Percentiles rank a stretch among this genome's conserved stretches.
Evolutionary conservation across 2,113 vertebrate genomes (phyloP).

Genomic region (Pseudorhombus dupliciocellatus): DNA sequence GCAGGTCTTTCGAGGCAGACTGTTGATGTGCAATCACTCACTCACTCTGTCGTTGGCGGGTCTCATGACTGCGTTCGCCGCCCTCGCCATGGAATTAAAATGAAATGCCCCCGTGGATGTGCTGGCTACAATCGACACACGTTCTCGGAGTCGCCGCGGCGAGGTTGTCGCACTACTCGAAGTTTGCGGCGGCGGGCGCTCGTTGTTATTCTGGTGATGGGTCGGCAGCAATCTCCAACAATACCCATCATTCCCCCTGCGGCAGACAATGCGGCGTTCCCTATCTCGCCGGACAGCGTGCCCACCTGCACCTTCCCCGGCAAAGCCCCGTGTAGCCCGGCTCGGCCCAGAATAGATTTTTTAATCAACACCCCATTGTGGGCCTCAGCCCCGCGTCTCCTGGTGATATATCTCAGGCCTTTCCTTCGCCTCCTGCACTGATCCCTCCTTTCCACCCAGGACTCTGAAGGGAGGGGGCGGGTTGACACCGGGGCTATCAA

Average conservation of each 20-base stretch:
- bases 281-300: constrained; percentile 33
- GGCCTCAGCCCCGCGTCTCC: constrained; percentile 21
- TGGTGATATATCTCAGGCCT: constrained; percentile 47
- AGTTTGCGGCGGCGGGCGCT: constrained; percentile 10
- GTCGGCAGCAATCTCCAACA: constrained; percentile 21
- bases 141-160: neutral
- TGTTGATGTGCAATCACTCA: constrained; percentile 67
- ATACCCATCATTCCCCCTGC: constrained; percentile 20
- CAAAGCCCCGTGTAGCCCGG: neutral
- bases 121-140: constrained; percentile 47
- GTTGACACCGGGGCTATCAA: constrained; percentile 62
- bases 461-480: constrained; percentile 47
- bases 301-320: constrained; percentile 40
- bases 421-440: constrained; percentile 29
- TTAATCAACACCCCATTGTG: constrained; percentile 61
- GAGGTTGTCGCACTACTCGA: constrained; percentile 5
- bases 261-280: constrained; percentile 24
- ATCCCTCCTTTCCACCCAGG: constrained; percentile 40
- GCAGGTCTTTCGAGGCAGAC: constrained; percentile 52
- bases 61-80: constrained; percentile 22
- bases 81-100: constrained; percentile 13
- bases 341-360: constrained; percentile 35
- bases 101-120: constrained; percentile 39
- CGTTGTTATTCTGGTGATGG: constrained; percentile 24
- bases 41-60: constrained; percentile 45